A percentile compares a stretch with the other conserved stretches of the same genome.
These are phyloP conservation scores for Agapetus fuscipes DNA, from an alignment of 2,888 invertebrate genomes.

Conservation along the genomic window DNA sequence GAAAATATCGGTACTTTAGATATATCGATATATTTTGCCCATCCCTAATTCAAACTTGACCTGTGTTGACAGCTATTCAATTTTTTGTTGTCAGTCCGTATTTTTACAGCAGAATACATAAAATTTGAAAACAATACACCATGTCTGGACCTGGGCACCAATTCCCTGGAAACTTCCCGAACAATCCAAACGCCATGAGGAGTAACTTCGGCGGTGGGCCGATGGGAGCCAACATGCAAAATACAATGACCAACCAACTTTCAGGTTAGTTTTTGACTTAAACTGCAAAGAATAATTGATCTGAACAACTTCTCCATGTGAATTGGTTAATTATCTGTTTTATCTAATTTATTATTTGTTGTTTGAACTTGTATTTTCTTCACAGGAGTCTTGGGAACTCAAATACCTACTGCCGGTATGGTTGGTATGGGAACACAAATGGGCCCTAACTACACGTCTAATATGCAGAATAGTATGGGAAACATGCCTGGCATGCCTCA, in stretches of 20 bases:
- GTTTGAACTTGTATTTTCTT: too few species aligned
- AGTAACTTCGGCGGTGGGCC: slow-evolving; percentile 52
- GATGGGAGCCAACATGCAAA: slow-evolving; percentile 48
- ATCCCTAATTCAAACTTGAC: too few species aligned
- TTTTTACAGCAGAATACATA: neutral
- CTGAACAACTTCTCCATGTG: too few species aligned
- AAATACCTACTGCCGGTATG: slow-evolving; percentile 40
- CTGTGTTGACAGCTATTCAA: too few species aligned
- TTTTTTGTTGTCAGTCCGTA: too few species aligned
- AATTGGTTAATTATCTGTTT: too few species aligned
- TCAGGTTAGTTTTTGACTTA: slow-evolving; percentile 40
- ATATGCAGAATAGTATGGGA: slow-evolving; percentile 47
- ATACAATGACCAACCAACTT: slow-evolving; percentile 47
- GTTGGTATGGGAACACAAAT: slow-evolving; percentile 52
- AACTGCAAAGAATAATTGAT: too few species aligned
- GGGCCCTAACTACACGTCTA: slow-evolving; percentile 41
- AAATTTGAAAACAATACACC: slow-evolving; percentile 4
- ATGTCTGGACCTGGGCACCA: slow-evolving; percentile 69
- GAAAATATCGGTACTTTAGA: too few species aligned
- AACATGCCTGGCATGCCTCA: slow-evolving; percentile 40
- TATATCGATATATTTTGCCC: too few species aligned
- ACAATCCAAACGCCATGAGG: slow-evolving; percentile 52
- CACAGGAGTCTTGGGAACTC: slow-evolving; percentile 45
- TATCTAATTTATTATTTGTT: too few species aligned
- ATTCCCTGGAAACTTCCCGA: slow-evolving; percentile 59